Evolutionary conservation across 1,140 invertebrate genomes (phyloP).

Genomic region (Rhynchophorus ferrugineus): DNA sequence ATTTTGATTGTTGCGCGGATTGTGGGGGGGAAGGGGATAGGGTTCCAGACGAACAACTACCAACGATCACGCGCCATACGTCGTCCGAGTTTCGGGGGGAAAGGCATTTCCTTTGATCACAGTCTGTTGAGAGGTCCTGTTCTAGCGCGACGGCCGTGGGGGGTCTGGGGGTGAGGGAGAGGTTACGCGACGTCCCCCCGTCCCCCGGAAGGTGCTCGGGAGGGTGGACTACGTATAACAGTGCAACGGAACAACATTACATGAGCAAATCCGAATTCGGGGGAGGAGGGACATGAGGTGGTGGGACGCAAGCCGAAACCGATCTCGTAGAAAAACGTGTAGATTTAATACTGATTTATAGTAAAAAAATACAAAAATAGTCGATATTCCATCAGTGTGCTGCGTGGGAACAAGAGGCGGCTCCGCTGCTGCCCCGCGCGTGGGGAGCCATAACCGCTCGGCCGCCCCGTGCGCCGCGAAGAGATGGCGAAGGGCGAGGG

Average conservation of each 20-base stretch:
- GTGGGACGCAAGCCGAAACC: neutral
- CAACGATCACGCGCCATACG: too few species aligned
- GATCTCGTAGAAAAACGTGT: neutral
- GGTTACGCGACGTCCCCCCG: too few species aligned
- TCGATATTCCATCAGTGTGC: neutral
- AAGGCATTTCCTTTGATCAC: conserved; percentile 43
- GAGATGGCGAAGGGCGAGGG: too few species aligned
- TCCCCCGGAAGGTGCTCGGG: conserved; percentile 6
- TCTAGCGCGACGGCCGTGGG: too few species aligned
- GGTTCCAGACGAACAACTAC: too few species aligned
- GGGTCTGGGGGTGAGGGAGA: too few species aligned
- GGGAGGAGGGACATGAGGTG: conserved; percentile 31
- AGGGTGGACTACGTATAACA: conserved; percentile 37
- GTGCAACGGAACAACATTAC: conserved; percentile 38
- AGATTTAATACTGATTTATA: neutral
- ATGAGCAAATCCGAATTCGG: conserved; percentile 39
- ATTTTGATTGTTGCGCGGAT: too few species aligned
- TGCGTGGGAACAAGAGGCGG: too few species aligned
- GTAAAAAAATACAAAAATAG: neutral
- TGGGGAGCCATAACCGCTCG: too few species aligned
- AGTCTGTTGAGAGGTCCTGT: conserved; percentile 34
- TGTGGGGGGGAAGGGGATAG: too few species aligned
- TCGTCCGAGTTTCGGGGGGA: conserved; percentile 31
- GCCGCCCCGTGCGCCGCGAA: too few species aligned
- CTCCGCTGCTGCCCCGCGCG: too few species aligned